Base-by-base conservation (phyloP, 2,888 invertebrate species). In the Schrankia costaestrigalis region DNA sequence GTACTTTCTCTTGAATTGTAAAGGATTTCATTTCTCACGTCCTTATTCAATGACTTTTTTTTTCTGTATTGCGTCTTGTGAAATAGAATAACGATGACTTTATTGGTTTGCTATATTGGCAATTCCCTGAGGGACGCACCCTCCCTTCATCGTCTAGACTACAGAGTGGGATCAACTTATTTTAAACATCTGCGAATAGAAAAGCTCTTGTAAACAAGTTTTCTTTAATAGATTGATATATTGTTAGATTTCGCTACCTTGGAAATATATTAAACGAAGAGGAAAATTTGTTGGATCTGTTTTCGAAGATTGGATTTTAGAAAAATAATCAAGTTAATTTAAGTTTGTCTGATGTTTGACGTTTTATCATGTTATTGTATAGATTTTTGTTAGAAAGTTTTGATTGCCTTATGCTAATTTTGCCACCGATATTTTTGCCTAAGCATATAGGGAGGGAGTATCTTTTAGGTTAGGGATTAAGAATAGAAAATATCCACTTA, bases 81-180 rank as follows among this genome's bases (percentile, higher is more conserved):
- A 58, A 60, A 63, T 58, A 57, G 46, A 71, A 76, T 74, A 70
- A 73, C 74, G 71, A 71, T 71, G 63, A 77, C 62, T 75, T 72
- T 75, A 76, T 79, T 75, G 74, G 68, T 75, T 75, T 54, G 67
- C 67, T 75, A 80, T 73, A 71, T 76, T 75, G 67, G 47, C 43
- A 67, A 65, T 67, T 70, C 74, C 75, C 69, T 48, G 44, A 69
- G 62, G 71, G 64, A 70, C 66, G 63, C 70, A 73, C 79, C 80
- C 78, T 72, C 65, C 36, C 38, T 37, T 43, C 54, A 45, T 56
- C 70, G 85, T 84, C 85, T 85, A 84, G 85, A 85, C 85, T 65
- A 64, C 32, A 48, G 48, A 63, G 63, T 60, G 62, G 59, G 64
- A 76, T 69, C 61, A 69, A 68, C 59, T 74, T 71, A 74, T 76